phyloP scores from a whole-genome alignment of 2,797 vertebrate species.

The Myotis daubentonii region DNA sequence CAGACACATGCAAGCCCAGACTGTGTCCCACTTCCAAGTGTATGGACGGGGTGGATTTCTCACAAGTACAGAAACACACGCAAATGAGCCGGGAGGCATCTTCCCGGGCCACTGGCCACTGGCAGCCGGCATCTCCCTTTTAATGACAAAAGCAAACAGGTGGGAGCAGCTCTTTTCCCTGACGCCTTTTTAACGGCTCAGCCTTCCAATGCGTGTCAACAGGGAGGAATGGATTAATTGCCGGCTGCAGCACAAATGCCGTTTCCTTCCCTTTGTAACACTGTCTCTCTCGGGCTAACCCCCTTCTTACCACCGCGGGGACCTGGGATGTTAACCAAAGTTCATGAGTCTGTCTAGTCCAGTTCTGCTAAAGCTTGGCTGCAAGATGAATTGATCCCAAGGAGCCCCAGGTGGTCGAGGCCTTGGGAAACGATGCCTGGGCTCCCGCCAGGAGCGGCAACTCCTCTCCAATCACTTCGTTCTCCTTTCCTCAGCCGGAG shows the following conservation, averaged over 20 bases:
- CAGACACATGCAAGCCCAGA: conserved; percentile 7
- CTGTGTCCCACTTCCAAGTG: conserved; percentile 35
- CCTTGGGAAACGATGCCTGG: background rate
- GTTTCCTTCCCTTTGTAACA: background rate
- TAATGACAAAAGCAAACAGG: conserved; percentile 15
- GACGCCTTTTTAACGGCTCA: background rate
- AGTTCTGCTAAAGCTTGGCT: background rate
- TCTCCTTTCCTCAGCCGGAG: background rate
- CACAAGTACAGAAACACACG: conserved; percentile 14
- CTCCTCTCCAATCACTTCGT: background rate
- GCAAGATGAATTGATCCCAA: background rate
- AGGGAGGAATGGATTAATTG: background rate
- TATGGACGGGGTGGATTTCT: conserved; percentile 45
- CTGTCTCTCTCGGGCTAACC: background rate
- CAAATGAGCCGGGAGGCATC: background rate
- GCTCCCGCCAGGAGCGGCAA: background rate
- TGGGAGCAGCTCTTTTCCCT: background rate
- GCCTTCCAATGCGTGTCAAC: background rate
- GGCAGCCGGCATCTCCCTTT: background rate
- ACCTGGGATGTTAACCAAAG: background rate
- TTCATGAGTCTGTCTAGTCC: background rate
- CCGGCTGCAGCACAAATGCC: background rate
- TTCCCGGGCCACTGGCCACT: accelerated
- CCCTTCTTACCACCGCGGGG: background rate
- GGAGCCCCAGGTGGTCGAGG: background rate